These are phyloP conservation scores for Gonatopus flavifemur DNA, from an alignment of 1,140 invertebrate genomes.

Conservation along the genomic window DNA sequence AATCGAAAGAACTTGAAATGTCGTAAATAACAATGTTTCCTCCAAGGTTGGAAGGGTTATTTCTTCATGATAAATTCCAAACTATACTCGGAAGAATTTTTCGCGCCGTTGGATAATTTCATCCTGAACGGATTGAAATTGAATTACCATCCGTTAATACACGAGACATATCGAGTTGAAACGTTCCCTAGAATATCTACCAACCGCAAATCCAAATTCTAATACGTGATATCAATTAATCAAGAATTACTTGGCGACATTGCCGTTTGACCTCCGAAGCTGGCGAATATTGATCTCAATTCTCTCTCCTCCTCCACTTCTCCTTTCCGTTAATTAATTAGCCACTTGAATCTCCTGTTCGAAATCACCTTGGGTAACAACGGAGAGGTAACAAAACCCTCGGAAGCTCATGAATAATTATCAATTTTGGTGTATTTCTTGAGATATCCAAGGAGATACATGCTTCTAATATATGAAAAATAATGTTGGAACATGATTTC, in stretches of 20 bases:
- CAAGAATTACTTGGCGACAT: slow-evolving; percentile 26
- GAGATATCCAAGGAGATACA: slow-evolving; percentile 2
- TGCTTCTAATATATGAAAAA: slow-evolving; percentile 21
- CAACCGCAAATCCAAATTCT: no score
- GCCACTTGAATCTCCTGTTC: slow-evolving; percentile 15
- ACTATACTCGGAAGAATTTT: no score
- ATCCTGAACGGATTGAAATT: no score
- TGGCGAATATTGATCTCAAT: slow-evolving; percentile 27
- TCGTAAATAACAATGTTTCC: no score
- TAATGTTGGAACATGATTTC: slow-evolving; percentile 19
- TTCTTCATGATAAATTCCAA: no score
- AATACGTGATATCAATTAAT: no score
- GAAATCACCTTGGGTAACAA: slow-evolving; percentile 14
- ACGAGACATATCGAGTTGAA: no score
- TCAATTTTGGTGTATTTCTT: neutral
- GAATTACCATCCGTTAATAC: no score
- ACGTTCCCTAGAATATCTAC: no score
- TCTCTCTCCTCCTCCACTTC: slow-evolving; percentile 25
- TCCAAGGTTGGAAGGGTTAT: no score
- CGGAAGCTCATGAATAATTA: neutral
- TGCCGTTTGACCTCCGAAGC: slow-evolving; percentile 9
- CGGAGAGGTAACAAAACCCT: slow-evolving; percentile 1
- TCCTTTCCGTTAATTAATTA: slow-evolving; percentile 25
- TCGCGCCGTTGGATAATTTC: no score
- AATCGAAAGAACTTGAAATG: no score